Evolutionary conservation across 2,888 invertebrate genomes (phyloP).

Genomic region (Tetrapedia diversipes): DNA sequence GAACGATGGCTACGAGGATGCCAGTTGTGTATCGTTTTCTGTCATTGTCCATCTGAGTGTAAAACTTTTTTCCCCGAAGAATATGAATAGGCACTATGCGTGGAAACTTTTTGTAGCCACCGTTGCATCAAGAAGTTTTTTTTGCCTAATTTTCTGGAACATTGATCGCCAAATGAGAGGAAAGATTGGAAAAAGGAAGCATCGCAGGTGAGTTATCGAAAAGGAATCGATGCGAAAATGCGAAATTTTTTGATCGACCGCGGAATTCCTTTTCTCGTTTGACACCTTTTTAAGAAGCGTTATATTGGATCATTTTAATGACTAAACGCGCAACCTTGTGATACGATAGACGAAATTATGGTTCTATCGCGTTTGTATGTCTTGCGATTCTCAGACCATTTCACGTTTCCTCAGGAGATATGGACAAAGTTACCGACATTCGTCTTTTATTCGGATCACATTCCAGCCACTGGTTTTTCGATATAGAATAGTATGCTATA

Average conservation of each 20-base stretch:
- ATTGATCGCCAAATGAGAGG: neutral
- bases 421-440: constrained; percentile 1
- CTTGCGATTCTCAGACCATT: neutral
- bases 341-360: constrained; percentile 9
- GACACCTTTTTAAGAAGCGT: too few relatives aligned
- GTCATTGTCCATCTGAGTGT: too few relatives aligned
- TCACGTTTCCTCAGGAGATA: neutral
- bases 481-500: constrained; percentile 29
- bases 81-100: too few relatives aligned
- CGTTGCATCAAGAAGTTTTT: neutral
- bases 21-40: too few relatives aligned
- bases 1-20: too few relatives aligned
- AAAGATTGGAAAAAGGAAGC: neutral
- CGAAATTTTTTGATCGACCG: neutral
- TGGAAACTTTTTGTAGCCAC: too few relatives aligned
- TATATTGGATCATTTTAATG: too few relatives aligned
- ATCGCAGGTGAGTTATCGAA: too few relatives aligned
- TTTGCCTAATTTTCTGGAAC: neutral
- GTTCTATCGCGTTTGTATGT: constrained; percentile 1
- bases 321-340: too few relatives aligned
- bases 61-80: too few relatives aligned
- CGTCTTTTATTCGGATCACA: neutral
- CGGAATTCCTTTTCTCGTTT: neutral
- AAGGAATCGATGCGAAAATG: too few relatives aligned
- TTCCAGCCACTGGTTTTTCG: neutral